Evolutionary conservation across 2,797 vertebrate species (phyloP), one percentile per base, ranked within the genome.

Genomic region (Sebastes itinus): DNA sequence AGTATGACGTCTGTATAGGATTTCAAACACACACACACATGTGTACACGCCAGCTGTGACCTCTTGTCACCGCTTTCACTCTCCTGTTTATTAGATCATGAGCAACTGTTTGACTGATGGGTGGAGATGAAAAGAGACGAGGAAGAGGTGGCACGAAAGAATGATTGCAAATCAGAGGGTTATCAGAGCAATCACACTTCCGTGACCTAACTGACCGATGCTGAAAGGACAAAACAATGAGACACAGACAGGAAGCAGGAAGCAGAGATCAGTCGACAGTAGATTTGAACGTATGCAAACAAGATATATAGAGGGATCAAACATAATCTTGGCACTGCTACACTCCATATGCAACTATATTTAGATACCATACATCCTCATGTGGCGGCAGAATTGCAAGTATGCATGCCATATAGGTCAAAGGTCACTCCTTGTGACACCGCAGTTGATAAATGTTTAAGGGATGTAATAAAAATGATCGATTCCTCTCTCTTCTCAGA

Each of bases 31-130:
- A 66, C 56, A 76, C 32, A 77, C 35, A 35, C 35, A 38, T 7
- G 72, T 62, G 18, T 18, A 64, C 62, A 74, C 80, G 76, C 78
- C 91, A 93, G 93, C 91, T 92, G 92, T 88, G 89, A 87, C 87
- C 84, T 89, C 87, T 78, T 91, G 92, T 87, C 90, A 83, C 72
- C 62, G 90, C 87, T 88, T 82, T 91, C 90, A 76, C 86, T 88
- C 74, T 82, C 76, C 84, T 66, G 83, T 92, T 92, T 89, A 93
- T 91, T 83, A 79, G 71, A 87, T 81, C 89, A 81, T 0, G 12
- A 81, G 85, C 92, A 93, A 85, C 93, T 94, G 93, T 80, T 70
- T 61, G 83, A 88, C 80, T 78, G 64, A 27, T 22, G 33, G 78
- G 14, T 25, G 56, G 55, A 62, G 20, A 72, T 10, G 66, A 66